phyloP scores from a whole-genome alignment of 2,888 invertebrate genomes.

The Melikaiella ostensackeni region DNA sequence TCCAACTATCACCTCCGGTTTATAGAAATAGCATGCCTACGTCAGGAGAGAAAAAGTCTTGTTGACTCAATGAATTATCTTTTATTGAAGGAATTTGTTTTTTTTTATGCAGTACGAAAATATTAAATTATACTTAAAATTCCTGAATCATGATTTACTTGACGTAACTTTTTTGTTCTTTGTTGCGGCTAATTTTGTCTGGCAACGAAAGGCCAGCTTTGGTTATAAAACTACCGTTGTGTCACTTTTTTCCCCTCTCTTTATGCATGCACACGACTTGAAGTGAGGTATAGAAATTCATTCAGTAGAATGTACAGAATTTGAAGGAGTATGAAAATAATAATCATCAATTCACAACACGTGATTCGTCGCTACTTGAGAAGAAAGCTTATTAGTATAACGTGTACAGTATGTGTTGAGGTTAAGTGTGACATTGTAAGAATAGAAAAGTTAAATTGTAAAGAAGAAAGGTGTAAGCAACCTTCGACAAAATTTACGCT shows the following conservation, averaged over 20 bases:
- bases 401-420: neutral
- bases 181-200: neutral
- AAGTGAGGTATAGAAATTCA: neutral
- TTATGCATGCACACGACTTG: neutral
- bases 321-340: slow-evolving; percentile 8
- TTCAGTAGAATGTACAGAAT: slow-evolving; percentile 10
- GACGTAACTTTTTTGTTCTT: neutral
- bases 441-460: neutral
- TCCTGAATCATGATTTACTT: neutral
- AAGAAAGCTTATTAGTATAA: neutral
- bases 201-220: neutral
- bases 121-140: neutral
- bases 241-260: neutral
- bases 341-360: neutral
- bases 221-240: neutral
- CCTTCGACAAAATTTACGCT: neutral
- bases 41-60: neutral
- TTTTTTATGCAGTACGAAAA: neutral
- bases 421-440: neutral
- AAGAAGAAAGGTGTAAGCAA: slow-evolving; percentile 3
- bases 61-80: neutral
- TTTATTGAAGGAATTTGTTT: neutral
- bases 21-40: neutral
- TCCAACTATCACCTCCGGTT: slow-evolving; percentile 41
- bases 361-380: neutral